These are phyloP conservation scores for Balanococcus diminutus DNA, from an alignment of 2,888 invertebrate genomes.

Conservation along the genomic window DNA sequence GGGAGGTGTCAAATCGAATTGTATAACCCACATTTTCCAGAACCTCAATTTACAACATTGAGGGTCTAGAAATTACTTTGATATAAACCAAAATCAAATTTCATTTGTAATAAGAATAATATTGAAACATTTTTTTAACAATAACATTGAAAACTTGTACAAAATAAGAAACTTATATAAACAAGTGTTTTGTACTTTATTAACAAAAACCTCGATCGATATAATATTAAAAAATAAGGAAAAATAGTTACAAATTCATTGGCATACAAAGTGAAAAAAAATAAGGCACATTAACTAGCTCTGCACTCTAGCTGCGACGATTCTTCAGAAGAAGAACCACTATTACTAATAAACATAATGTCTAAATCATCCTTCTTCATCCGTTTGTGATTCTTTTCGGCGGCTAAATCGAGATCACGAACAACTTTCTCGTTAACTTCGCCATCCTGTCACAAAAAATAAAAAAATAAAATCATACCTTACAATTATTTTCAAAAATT, in stretches of 20 bases:
- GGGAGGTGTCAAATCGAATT: no score
- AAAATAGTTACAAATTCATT: not conserved
- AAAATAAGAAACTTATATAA: conserved; percentile 10
- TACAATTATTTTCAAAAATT: no score
- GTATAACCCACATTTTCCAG: no score
- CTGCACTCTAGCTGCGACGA: conserved; percentile 34
- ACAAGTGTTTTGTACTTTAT: conserved; percentile 26
- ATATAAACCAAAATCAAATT: no score
- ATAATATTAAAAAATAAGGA: not conserved
- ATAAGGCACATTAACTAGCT: conserved; percentile 34
- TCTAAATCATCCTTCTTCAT: conserved; percentile 26
- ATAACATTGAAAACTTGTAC: conserved; percentile 13
- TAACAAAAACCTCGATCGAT: not conserved
- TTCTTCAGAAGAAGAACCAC: conserved; percentile 42
- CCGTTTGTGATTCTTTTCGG: conserved; percentile 37
- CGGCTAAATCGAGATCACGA: conserved; percentile 17
- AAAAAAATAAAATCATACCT: not conserved
- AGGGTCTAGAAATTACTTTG: no score
- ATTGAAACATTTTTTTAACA: conserved; percentile 7
- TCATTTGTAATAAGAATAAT: no score
- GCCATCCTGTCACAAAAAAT: not conserved
- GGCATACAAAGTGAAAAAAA: not conserved
- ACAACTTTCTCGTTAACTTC: conserved; percentile 7
- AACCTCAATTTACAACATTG: no score
- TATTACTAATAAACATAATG: conserved; percentile 10